phyloP scores from a whole-genome alignment of 53 echinoderm and acorn worm species.

The Patiria pectinifera region DNA sequence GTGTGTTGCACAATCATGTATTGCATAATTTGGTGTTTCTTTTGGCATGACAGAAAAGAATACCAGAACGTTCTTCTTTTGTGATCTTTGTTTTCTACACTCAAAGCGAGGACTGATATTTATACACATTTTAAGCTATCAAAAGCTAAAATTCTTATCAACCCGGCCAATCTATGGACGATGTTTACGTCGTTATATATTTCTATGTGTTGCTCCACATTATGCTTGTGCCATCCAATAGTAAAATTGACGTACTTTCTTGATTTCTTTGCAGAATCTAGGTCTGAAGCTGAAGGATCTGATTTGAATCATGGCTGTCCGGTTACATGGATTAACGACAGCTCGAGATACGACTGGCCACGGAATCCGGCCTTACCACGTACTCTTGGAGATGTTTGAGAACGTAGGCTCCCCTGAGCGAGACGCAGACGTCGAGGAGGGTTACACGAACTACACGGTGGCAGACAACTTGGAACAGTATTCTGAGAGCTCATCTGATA shows the following conservation, averaged over 20 bases:
- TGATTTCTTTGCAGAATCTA: neutral
- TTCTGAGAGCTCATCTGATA: slow-evolving; percentile 31
- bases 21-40: no score
- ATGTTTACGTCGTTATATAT: no score
- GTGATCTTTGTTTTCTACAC: no score
- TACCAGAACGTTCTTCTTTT: no score
- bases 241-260: neutral
- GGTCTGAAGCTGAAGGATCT: neutral
- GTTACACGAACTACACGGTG: slow-evolving; percentile 41
- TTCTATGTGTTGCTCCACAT: no score
- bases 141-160: no score
- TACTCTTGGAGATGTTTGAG: neutral
- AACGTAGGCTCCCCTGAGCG: neutral
- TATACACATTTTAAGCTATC: no score
- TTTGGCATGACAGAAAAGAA: no score
- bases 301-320: neutral
- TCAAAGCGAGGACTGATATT: no score
- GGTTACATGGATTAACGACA: slow-evolving; percentile 22
- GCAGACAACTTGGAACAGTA: slow-evolving; percentile 32
- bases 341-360: slow-evolving; percentile 28
- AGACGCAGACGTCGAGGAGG: slow-evolving; percentile 14
- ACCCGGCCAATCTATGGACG: no score
- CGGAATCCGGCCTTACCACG: neutral
- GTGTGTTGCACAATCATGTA: neutral
- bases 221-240: neutral